Evolutionary conservation across 2,797 vertebrate genomes (phyloP).

Genomic region (Alexandromys oeconomus): DNA sequence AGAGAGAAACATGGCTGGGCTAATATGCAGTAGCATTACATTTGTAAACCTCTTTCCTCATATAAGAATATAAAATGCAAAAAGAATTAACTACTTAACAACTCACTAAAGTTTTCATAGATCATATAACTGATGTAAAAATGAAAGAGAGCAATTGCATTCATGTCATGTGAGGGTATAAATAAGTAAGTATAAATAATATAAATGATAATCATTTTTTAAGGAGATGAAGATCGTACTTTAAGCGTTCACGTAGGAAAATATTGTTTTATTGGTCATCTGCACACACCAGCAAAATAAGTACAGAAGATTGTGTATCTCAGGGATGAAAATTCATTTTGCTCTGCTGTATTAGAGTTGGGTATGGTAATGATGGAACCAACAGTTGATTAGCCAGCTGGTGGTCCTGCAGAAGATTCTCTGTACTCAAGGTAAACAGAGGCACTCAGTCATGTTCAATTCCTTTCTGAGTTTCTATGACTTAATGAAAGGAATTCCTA

Average conservation of each 20-base stretch:
- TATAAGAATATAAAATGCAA: neutral
- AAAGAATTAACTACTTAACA: neutral
- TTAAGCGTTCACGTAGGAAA: neutral
- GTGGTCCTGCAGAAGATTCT: neutral
- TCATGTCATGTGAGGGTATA: neutral
- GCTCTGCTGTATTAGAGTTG: neutral
- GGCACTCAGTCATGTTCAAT: neutral
- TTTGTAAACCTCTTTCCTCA: conserved; percentile 56
- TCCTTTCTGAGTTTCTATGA: no score
- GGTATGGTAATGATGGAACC: neutral
- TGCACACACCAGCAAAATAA: neutral
- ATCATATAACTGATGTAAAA: neutral
- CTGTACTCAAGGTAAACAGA: neutral
- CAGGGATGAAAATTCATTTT: neutral
- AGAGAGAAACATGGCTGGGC: neutral
- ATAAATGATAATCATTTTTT: neutral
- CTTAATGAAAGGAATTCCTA: no score
- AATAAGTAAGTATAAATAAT: conserved; percentile 28
- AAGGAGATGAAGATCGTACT: neutral
- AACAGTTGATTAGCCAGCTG: neutral
- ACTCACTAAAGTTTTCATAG: conserved; percentile 41
- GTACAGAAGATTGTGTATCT: neutral
- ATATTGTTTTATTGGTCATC: neutral
- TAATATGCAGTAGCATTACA: neutral
- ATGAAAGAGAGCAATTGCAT: conserved; percentile 27